Conservation (phyloP, 2,888 invertebrate species). For the Yponomeuta cagnagella region DNA sequence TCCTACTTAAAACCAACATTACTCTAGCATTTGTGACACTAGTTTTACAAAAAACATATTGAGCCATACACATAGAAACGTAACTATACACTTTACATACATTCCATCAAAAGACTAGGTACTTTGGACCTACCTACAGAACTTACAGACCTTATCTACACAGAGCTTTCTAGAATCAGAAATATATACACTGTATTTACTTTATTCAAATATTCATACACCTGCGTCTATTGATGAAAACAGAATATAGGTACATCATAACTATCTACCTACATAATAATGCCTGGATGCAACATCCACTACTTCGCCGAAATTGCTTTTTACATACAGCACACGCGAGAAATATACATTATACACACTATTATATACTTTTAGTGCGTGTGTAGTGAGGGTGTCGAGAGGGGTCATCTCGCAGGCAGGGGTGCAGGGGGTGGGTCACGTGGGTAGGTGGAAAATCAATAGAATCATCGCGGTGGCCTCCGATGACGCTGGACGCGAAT, state of each 20-base stretch:
- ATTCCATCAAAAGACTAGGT: too few species aligned
- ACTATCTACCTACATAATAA: neutral
- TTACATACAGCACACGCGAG: constrained; percentile 5
- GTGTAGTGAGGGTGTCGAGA: constrained; percentile 22
- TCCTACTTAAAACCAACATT: neutral
- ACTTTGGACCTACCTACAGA: too few species aligned
- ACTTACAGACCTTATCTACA: too few species aligned
- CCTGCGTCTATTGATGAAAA: too few species aligned
- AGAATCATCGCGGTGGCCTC: constrained; percentile 57
- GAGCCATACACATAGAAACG: too few species aligned
- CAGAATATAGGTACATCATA: too few species aligned
- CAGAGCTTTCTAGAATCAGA: too few species aligned
- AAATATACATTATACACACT: neutral
- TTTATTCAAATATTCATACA: too few species aligned
- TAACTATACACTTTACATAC: too few species aligned
- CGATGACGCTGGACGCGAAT: constrained; percentile 10
- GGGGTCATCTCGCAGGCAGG: constrained; percentile 28
- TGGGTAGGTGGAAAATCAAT: constrained; percentile 57
- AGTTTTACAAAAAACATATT: too few species aligned
- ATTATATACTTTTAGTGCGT: constrained; percentile 19
- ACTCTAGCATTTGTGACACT: too few species aligned
- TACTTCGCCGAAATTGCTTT: neutral
- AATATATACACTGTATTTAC: too few species aligned
- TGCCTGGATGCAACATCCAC: neutral
- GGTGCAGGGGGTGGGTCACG: constrained; percentile 25